A percentile compares a stretch with the other conserved stretches of the same genome.
phyloP scores from a whole-genome alignment of 2,113 vertebrate genomes.

The Colaptes auratus region DNA sequence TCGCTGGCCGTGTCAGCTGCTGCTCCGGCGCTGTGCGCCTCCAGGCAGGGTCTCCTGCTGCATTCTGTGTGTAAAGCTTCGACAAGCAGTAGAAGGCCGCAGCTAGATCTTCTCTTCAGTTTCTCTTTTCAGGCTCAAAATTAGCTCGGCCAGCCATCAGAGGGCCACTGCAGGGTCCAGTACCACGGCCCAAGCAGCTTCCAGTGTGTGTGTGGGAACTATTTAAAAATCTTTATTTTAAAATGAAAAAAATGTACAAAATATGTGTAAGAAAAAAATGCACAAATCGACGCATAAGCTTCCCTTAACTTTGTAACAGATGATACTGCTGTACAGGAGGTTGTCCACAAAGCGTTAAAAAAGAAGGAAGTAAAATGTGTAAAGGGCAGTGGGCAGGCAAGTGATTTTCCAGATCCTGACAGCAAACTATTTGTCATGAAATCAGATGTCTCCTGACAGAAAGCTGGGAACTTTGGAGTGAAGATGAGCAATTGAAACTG shows the following conservation, averaged over 20 bases:
- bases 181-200: too few relatives aligned
- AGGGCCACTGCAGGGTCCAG: rapidly evolving
- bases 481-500: background rate
- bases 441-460: constrained; percentile 69
- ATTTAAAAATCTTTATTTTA: rapidly evolving
- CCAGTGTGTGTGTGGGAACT: background rate
- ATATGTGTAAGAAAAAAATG: rapidly evolving
- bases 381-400: background rate
- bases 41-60: rapidly evolving
- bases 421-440: constrained; percentile 63
- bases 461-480: background rate
- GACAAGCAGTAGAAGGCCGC: background rate
- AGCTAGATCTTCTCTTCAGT: rapidly evolving
- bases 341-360: background rate
- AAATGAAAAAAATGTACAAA: background rate
- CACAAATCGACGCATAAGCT: background rate
- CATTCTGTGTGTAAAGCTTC: rapidly evolving
- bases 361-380: background rate
- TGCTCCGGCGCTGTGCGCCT: background rate
- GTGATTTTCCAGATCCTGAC: constrained; percentile 34
- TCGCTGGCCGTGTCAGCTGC: background rate
- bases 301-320: background rate
- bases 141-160: rapidly evolving
- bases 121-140: background rate
- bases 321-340: rapidly evolving